A percentile compares a stretch with the other conserved stretches of the same genome.
phyloP scores from a whole-genome alignment of 1,140 invertebrate species.

The Orchesella cincta region DNA sequence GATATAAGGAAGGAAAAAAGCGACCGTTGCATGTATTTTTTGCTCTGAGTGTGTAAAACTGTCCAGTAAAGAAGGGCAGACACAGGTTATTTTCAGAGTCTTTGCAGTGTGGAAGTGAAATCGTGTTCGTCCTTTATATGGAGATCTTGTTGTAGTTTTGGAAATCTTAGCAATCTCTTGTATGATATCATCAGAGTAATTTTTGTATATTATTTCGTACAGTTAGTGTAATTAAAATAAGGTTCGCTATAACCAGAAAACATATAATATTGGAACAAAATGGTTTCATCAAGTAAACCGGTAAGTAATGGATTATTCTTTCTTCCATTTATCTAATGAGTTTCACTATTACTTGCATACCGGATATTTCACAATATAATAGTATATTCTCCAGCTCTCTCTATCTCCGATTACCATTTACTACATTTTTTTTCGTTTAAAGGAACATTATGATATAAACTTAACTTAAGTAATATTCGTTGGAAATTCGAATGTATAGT shows the following conservation, averaged over 20 bases:
- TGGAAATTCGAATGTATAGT: no score
- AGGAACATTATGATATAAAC: no score
- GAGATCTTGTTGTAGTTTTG: not conserved
- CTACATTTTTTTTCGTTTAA: no score
- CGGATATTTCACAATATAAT: no score
- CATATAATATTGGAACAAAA: not conserved
- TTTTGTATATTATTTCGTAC: not conserved
- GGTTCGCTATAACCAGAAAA: not conserved
- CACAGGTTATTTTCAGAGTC: no score
- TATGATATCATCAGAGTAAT: not conserved
- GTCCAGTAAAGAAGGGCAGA: no score
- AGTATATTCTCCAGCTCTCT: no score
- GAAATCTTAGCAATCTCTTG: not conserved
- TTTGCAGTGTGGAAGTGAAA: not conserved
- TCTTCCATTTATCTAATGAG: not conserved
- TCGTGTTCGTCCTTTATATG: not conserved
- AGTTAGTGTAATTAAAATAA: not conserved
- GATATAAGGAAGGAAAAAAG: not conserved
- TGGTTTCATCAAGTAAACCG: constrained; percentile 39
- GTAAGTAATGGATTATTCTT: constrained; percentile 24
- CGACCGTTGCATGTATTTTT: not conserved
- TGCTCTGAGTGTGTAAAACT: no score
- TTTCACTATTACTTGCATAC: no score
- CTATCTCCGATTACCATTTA: no score
- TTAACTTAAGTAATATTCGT: no score